Conservation (phyloP, 1,140 invertebrate species). For the Heliothis virescens region DNA sequence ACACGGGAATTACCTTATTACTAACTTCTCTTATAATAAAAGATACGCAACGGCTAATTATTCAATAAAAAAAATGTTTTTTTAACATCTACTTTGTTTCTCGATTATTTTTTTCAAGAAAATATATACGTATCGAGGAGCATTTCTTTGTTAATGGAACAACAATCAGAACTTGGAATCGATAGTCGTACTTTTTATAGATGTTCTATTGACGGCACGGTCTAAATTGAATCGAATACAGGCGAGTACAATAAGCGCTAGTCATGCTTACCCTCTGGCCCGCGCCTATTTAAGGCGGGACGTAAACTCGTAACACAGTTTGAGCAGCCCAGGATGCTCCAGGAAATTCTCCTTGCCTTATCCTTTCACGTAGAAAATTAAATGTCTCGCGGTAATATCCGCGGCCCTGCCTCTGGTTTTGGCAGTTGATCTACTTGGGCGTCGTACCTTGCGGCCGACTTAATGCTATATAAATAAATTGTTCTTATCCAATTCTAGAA, state of each 20-base stretch:
- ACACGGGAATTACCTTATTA: slow-evolving; percentile 57
- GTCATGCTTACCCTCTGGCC: slow-evolving; percentile 51
- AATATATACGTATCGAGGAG: background rate
- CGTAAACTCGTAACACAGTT: slow-evolving; percentile 74
- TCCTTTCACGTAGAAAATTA: slow-evolving; percentile 86
- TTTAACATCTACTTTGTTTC: background rate
- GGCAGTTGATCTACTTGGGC: slow-evolving; percentile 74
- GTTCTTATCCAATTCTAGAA: slow-evolving; percentile 41
- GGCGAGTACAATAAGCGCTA: slow-evolving; percentile 17
- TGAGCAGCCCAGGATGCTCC: slow-evolving; percentile 66
- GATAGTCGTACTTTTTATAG: slow-evolving; percentile 21
- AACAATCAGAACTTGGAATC: slow-evolving; percentile 30
- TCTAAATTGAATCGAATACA: slow-evolving; percentile 31
- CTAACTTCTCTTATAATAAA: slow-evolving; percentile 44
- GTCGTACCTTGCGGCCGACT: slow-evolving; percentile 31
- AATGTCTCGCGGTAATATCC: slow-evolving; percentile 83
- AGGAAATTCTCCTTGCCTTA: slow-evolving; percentile 79
- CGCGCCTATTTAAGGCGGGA: slow-evolving; percentile 59
- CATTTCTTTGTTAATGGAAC: background rate
- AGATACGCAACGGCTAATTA: background rate
- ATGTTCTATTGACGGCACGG: slow-evolving; percentile 13
- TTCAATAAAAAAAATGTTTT: background rate
- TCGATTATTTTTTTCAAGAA: background rate
- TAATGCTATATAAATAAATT: slow-evolving; percentile 40
- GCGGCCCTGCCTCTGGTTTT: slow-evolving; percentile 72